These are phyloP conservation scores for Drosophila gaucha DNA, from an alignment of 2,888 invertebrate genomes.

Conservation along the genomic window DNA sequence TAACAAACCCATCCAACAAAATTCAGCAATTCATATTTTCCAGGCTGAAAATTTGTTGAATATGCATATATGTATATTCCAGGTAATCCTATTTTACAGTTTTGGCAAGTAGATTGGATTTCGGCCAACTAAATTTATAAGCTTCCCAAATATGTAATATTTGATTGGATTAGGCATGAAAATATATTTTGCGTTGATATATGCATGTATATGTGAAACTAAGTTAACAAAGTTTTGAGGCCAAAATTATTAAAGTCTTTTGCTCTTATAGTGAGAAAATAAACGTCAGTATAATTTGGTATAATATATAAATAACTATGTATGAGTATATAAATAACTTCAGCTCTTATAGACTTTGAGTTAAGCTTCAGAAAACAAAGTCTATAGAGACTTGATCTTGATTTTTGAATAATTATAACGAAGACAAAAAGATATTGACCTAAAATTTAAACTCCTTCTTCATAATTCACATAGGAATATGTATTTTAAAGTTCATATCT, in stretches of 20 bases:
- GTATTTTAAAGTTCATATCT: not conserved
- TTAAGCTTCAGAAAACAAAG: too few species aligned
- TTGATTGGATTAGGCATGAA: not conserved
- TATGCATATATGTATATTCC: not conserved
- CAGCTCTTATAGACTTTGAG: too few species aligned
- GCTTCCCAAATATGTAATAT: not conserved
- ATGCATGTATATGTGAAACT: not conserved
- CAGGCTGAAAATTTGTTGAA: too few species aligned
- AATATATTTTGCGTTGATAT: not conserved
- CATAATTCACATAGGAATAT: not conserved
- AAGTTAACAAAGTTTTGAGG: too few species aligned
- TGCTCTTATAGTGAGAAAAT: too few species aligned
- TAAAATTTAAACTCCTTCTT: not conserved
- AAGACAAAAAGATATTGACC: not conserved
- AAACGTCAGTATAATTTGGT: too few species aligned
- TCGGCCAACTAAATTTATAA: not conserved
- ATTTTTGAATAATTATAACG: too few species aligned
- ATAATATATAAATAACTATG: too few species aligned
- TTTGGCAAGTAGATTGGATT: slow-evolving; percentile 1
- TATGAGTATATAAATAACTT: too few species aligned
- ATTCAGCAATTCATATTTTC: too few species aligned
- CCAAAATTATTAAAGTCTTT: too few species aligned
- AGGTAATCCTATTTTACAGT: slow-evolving; percentile 9
- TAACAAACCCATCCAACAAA: slow-evolving; percentile 1
- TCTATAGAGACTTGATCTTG: too few species aligned